Base-by-base conservation (phyloP, 2,797 vertebrate genomes). In the Pteronotus mesoamericanus region DNA sequence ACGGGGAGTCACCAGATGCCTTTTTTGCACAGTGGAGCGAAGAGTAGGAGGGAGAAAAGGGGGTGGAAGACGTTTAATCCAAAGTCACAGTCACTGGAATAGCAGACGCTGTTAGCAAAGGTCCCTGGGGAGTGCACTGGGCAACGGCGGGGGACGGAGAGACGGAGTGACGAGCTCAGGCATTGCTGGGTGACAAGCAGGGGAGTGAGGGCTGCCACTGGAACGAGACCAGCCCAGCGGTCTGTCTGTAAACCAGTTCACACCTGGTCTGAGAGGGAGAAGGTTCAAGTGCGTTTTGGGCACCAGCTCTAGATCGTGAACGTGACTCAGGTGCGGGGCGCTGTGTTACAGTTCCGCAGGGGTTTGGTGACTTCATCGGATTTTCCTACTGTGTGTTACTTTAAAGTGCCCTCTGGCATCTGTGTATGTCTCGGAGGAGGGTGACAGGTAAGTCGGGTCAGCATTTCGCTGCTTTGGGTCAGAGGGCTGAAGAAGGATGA, bases 351-450 rank as follows among this genome's bases (percentile, higher is more conserved):
- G 22, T 34, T 94, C 57, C 29, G 5, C 29, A 6, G 7, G 10
- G 2, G 3, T 48, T 61, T 55, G 42, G 21, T 61, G 34, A 2
- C 55, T 78, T 42, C 19, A 34, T 26, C n/a, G 69, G n/a, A 21
- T 77, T 83, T 86, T 37, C 22, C 32, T 92, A 93, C 37, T 44
- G 7, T 48, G 61, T 74, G 55, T 82, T 77, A 14, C 16, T 79
- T 82, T 21, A 53, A 95, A 89, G 75, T 71, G 7, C 1, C 26
- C 89, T 44, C 44, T 11, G 79, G 37, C 69, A 7, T 12, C 61
- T 84, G 10, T 71, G 78, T 18, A 39, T 4, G 53, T 34, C 12
- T 72, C 57, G 10, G 26, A 34, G 3, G 46, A 88, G 4, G 14
- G 5, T 26, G 18, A 18, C 5, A 51, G 6, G 37, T 46, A 87